phyloP scores from a whole-genome alignment of 2,797 vertebrate species.

The Gymnoscopelus microlampas region DNA sequence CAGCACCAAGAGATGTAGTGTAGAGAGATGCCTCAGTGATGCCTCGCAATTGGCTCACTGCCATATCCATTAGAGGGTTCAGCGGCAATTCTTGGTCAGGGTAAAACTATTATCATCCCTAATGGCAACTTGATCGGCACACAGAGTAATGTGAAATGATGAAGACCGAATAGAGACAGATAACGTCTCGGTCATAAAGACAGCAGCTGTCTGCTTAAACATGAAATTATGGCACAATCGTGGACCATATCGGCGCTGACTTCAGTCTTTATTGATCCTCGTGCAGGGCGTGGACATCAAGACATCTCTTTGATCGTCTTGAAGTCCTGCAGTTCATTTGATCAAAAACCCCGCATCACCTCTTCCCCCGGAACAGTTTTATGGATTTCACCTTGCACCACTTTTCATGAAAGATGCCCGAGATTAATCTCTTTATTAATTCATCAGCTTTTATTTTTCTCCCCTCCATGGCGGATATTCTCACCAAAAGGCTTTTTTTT shows the following conservation, averaged over 20 bases:
- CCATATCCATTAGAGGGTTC: not conserved
- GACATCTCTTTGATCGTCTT: constrained; percentile 16
- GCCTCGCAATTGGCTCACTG: not conserved
- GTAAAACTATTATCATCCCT: not conserved
- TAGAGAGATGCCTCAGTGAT: too few species aligned
- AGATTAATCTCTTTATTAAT: constrained; percentile 34
- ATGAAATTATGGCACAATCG: not conserved
- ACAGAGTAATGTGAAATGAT: not conserved
- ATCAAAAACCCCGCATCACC: constrained; percentile 30
- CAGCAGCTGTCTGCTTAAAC: constrained; percentile 8
- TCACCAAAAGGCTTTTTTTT: not conserved
- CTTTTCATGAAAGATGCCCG: constrained; percentile 29
- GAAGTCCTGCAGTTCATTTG: constrained; percentile 4
- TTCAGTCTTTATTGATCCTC: constrained; percentile 9
- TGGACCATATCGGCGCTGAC: not conserved
- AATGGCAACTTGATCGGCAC: not conserved
- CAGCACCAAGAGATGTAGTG: too few species aligned
- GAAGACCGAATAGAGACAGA: not conserved
- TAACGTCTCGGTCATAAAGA: not conserved
- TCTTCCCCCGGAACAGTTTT: constrained; percentile 2
- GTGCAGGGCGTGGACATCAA: not conserved
- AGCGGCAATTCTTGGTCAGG: not conserved
- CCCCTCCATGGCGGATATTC: constrained; percentile 15
- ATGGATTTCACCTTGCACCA: constrained; percentile 23
- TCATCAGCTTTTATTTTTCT: constrained; percentile 30